These are phyloP conservation scores for Troides aeacus DNA, from an alignment of 2,888 invertebrate genomes.

Conservation along the genomic window DNA sequence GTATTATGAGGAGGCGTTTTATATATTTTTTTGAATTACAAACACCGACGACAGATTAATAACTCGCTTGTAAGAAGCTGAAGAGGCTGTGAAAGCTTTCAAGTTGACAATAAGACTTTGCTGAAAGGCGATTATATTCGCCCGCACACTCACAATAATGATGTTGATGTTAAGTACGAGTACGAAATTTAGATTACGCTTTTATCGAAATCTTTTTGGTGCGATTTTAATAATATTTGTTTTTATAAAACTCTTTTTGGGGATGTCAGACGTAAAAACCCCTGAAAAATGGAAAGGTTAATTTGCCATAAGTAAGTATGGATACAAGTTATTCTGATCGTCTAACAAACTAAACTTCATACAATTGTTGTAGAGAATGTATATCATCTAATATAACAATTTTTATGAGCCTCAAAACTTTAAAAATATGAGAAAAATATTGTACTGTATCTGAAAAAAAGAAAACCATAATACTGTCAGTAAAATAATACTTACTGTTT, in stretches of 20 bases:
- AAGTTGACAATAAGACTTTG: slow-evolving; percentile 62
- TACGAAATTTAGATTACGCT: slow-evolving; percentile 23
- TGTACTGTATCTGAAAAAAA: too few relatives aligned
- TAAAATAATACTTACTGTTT: too few relatives aligned
- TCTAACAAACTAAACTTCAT: too few relatives aligned
- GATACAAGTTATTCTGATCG: too few relatives aligned
- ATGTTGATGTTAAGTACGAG: slow-evolving; percentile 25
- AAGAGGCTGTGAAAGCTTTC: slow-evolving; percentile 64
- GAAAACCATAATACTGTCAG: too few relatives aligned
- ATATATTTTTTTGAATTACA: slow-evolving; percentile 47
- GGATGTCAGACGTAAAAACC: background rate
- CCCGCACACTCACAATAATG: slow-evolving; percentile 44
- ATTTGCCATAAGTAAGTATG: background rate
- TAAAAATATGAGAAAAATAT: too few relatives aligned
- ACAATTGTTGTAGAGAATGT: too few relatives aligned
- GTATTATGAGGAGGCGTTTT: slow-evolving; percentile 29
- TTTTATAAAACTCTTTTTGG: background rate
- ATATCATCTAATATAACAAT: too few relatives aligned
- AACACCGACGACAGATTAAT: slow-evolving; percentile 63
- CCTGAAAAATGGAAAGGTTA: background rate
- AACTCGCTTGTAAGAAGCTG: slow-evolving; percentile 62
- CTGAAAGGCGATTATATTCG: slow-evolving; percentile 68
- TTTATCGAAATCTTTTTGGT: slow-evolving; percentile 10
- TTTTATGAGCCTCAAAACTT: too few relatives aligned
- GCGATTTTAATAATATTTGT: background rate